phyloP scores from a whole-genome alignment of 2,888 invertebrate species.

The Leptopilina drosophilae region DNA sequence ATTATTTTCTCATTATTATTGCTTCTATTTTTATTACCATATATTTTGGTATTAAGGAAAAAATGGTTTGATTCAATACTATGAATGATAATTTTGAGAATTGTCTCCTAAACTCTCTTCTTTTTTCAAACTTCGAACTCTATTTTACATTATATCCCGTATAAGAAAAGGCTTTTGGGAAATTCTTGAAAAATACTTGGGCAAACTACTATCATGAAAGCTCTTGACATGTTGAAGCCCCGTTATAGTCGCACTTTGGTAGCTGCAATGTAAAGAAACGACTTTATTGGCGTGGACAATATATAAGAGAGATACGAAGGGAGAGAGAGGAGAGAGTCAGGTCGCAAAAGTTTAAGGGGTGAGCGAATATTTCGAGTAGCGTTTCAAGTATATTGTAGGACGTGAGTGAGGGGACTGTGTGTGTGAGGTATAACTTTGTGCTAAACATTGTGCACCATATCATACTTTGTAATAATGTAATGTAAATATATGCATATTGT shows the following conservation, averaged over 20 bases:
- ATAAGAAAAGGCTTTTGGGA: slow-evolving; percentile 1
- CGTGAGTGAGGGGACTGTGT: slow-evolving; percentile 45
- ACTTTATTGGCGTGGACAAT: slow-evolving; percentile 37
- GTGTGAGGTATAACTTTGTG: slow-evolving; percentile 43
- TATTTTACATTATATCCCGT: too few relatives aligned
- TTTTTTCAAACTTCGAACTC: too few relatives aligned
- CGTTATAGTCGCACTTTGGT: slow-evolving; percentile 38
- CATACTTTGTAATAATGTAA: slow-evolving; percentile 1
- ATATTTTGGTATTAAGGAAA: too few relatives aligned
- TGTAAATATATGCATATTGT: slow-evolving; percentile 19
- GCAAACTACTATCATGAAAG: slow-evolving; percentile 35
- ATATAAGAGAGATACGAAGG: slow-evolving; percentile 1
- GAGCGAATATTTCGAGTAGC: slow-evolving; percentile 51
- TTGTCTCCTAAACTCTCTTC: too few relatives aligned
- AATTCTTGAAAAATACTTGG: slow-evolving; percentile 23
- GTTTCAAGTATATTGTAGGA: slow-evolving; percentile 21
- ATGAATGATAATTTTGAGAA: too few relatives aligned
- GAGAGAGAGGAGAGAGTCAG: not conserved
- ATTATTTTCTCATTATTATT: too few relatives aligned
- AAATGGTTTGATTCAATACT: too few relatives aligned
- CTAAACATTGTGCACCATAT: not conserved
- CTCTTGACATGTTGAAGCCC: slow-evolving; percentile 30
- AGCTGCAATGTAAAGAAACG: slow-evolving; percentile 38
- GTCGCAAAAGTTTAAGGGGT: slow-evolving; percentile 27
- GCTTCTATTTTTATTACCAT: too few relatives aligned